phyloP scores from a whole-genome alignment of 2,797 vertebrate species.

The Tauraco hartlaubi region DNA sequence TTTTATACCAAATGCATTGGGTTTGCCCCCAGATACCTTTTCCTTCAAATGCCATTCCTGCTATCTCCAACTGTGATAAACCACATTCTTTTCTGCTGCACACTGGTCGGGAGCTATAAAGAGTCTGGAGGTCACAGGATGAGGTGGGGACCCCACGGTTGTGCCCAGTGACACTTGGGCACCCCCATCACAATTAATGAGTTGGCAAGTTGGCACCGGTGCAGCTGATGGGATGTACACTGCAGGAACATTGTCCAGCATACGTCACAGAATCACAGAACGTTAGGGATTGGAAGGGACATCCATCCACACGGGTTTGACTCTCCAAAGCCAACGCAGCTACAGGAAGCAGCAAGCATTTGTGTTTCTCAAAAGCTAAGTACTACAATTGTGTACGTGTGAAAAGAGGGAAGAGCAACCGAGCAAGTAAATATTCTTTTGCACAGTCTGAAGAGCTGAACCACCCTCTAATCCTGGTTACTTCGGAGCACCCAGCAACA shows the following conservation, averaged over 20 bases:
- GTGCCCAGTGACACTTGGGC: background rate
- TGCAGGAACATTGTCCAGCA: background rate
- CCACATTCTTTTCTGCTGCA: background rate
- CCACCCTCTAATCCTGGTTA: background rate
- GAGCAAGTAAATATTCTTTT: background rate
- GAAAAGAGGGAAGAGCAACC: background rate
- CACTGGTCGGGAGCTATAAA: background rate
- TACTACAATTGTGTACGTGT: background rate
- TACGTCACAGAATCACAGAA: too few relatives aligned
- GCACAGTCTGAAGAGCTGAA: background rate
- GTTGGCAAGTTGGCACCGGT: background rate
- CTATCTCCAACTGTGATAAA: background rate
- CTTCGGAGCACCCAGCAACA: background rate
- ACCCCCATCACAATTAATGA: background rate
- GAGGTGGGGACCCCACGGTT: background rate
- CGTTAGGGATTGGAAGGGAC: too few relatives aligned
- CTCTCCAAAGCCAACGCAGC: background rate
- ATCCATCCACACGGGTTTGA: rapidly evolving
- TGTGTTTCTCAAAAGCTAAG: background rate
- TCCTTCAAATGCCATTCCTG: background rate
- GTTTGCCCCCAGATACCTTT: background rate
- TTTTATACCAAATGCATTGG: constrained; percentile 3
- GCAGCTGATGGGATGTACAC: background rate
- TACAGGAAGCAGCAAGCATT: background rate
- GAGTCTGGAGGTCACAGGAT: background rate